Conservation (phyloP, 2,113 vertebrate genomes). For the Dicrurus megarhynchus region DNA sequence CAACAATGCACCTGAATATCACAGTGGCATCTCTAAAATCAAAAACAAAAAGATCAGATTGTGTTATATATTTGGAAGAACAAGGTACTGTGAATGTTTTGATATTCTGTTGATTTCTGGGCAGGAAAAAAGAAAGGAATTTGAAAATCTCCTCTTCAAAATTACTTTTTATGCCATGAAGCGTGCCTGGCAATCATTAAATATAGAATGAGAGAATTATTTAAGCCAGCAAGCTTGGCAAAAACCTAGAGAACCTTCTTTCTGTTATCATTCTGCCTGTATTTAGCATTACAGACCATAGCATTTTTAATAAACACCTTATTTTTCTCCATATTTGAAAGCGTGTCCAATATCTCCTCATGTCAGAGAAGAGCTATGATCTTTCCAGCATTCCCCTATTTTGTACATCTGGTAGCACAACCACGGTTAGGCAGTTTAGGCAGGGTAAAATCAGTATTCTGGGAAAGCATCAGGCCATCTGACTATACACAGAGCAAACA, state of each 20-base stretch:
- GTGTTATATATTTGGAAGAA: background rate
- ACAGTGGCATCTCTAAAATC: background rate
- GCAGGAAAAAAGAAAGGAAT: background rate
- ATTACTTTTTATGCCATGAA: background rate
- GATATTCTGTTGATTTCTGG: background rate
- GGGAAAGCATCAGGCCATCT: background rate
- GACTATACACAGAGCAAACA: background rate
- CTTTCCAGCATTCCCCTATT: background rate
- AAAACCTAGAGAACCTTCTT: background rate
- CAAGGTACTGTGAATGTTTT: background rate
- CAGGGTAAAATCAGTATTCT: background rate
- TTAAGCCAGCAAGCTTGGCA: background rate
- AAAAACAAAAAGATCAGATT: background rate
- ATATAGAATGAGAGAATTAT: background rate
- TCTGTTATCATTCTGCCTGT: background rate
- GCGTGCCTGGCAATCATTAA: conserved; percentile 12
- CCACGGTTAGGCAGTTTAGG: background rate
- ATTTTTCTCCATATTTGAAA: background rate
- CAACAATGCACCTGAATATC: background rate
- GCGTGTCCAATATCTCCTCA: background rate
- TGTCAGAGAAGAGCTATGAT: background rate
- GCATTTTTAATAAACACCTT: background rate
- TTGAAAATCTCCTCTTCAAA: background rate
- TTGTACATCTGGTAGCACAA: background rate
- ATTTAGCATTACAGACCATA: background rate